Conservation (phyloP, 2,888 invertebrate genomes). For the Theristus sp. region DNA sequence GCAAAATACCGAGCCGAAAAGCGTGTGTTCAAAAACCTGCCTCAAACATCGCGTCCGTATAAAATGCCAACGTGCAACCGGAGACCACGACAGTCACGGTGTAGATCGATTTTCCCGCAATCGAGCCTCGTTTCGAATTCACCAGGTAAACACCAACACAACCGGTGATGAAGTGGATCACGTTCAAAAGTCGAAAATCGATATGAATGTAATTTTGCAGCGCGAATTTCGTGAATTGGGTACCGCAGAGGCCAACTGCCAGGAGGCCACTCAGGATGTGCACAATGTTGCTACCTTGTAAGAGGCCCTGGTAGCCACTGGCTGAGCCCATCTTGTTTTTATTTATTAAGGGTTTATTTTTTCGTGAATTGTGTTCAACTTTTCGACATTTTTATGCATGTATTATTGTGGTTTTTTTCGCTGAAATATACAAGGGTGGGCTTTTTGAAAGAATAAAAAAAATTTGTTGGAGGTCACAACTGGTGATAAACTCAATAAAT, state of each 20-base stretch:
- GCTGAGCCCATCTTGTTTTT: background rate
- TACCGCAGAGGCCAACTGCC: conserved; percentile 20
- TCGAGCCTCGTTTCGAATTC: conserved; percentile 22
- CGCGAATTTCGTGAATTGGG: conserved; percentile 22
- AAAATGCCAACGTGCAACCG: conserved; percentile 22
- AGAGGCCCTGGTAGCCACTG: background rate
- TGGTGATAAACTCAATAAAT: too few relatives aligned
- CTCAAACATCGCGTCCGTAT: conserved; percentile 11
- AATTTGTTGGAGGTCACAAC: background rate
- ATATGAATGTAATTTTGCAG: conserved; percentile 24
- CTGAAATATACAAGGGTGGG: background rate
- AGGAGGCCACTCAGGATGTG: conserved; percentile 20
- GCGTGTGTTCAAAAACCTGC: too few relatives aligned
- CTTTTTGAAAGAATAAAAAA: background rate
- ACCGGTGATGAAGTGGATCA: conserved; percentile 21
- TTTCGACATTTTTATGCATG: background rate
- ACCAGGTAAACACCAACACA: conserved; percentile 19
- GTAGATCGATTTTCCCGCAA: conserved; percentile 25
- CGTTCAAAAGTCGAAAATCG: conserved; percentile 22
- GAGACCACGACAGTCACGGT: conserved; percentile 19
- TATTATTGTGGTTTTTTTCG: background rate
- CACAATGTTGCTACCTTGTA: conserved; percentile 17
- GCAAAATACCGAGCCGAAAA: too few relatives aligned
- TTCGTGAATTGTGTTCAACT: too few relatives aligned
- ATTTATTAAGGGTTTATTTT: background rate